Evolutionary conservation across 2,113 vertebrate genomes (phyloP), one percentile per base, ranked within the genome.

Genomic region (Pontoporia blainvillei): DNA sequence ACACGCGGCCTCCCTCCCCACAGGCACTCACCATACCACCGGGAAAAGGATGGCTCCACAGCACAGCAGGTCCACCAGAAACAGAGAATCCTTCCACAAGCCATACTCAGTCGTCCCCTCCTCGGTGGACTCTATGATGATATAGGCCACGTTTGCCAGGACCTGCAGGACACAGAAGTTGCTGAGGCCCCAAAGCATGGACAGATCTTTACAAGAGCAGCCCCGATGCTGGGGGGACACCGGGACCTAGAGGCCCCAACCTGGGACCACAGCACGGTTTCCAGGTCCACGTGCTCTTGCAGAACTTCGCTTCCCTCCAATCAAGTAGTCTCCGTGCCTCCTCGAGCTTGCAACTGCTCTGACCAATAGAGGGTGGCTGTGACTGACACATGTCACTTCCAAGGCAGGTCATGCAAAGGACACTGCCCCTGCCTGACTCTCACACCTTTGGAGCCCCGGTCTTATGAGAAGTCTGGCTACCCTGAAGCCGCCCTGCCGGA

Each of bases 11-110:
- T 67, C 92, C 52, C 94, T 34, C 17, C 23, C 44, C 0, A 78
- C 13, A 15, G 86, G 44, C 4, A 98, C 99, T 98, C 98, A 99
- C 99, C 99, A 99, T 75, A 99, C 98, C 31, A 99, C 99, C 1
- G 99, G 99, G 92, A 99, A 99, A 25, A 99, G 98, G 97, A 99
- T 99, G 91, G 99, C 99, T 12, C 99, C 99, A 12, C 99, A 99
- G 97, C 99, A 99, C 9, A 99, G 98, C 92, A 99, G 97, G 94
- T 99, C 99, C 0, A 99, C 99, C 92, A 99, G 97, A 94, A 99
- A 99, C 12, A 99, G 98, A 46, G 99, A 98, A 96, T 99, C 99
- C 97, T 99, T 99, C 99, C 99, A 99, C 71, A 99, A 90, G 3
- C 99, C 98, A 1, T 99, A 99, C 72, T 99, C 99, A 0, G 98